Percentiles rank a stretch among this genome's conserved stretches.
phyloP scores from a whole-genome alignment of 2,888 invertebrate genomes.

The Polydrusus tereticollis region DNA sequence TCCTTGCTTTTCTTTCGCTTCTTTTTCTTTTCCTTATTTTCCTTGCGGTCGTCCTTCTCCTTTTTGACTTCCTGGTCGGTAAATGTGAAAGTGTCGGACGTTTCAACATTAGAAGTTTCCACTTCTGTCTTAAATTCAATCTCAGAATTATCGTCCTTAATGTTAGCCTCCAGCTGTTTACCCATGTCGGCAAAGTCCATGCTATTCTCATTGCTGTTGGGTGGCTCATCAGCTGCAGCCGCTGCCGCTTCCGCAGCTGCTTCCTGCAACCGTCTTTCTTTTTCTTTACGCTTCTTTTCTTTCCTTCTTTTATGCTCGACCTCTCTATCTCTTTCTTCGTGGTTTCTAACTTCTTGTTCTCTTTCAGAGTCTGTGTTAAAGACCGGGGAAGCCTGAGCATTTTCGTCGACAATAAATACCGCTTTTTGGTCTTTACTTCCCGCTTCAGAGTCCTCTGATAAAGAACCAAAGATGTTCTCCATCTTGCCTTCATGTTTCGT shows the following conservation, averaged over 20 bases:
- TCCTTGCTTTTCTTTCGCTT: conserved; percentile 88
- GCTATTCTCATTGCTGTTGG: conserved; percentile 77
- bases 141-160: conserved; percentile 74
- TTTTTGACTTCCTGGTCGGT: conserved; percentile 56
- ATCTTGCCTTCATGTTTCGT: conserved; percentile 82
- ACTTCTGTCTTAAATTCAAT: conserved; percentile 61
- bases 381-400: conserved; percentile 57
- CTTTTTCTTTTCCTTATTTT: conserved; percentile 84
- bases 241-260: conserved; percentile 54
- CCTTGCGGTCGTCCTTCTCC: conserved; percentile 64
- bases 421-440: conserved; percentile 58
- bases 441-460: conserved; percentile 78
- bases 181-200: conserved; percentile 86
- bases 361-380: conserved; percentile 71
- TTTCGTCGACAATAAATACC: conserved; percentile 55
- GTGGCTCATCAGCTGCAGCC: conserved; percentile 51
- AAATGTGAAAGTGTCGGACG: conserved; percentile 61
- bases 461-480: conserved; percentile 90
- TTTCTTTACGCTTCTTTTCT: conserved; percentile 65
- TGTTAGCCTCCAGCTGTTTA: conserved; percentile 84
- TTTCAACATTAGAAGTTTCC: conserved; percentile 63
- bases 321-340: conserved; percentile 56
- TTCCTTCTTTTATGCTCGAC: conserved; percentile 72
- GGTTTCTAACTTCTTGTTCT: conserved; percentile 56
- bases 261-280: conserved; percentile 69